Conservation (phyloP, 2,888 invertebrate species). For the Azorinus chamasolen region DNA sequence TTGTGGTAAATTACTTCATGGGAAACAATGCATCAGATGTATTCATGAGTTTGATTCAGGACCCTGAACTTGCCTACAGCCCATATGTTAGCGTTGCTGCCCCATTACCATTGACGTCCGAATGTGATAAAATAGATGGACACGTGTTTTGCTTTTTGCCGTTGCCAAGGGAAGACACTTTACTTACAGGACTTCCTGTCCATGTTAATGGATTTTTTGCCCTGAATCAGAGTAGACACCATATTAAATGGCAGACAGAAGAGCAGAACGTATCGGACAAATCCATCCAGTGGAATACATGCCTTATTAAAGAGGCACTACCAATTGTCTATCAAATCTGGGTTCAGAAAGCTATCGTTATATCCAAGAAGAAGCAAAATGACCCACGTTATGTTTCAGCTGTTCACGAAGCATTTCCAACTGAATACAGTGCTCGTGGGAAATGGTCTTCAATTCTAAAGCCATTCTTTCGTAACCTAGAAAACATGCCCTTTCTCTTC, state of each 20-base stretch:
- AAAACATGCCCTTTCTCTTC: not conserved
- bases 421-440: slow-evolving; percentile 26
- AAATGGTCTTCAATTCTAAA: slow-evolving; percentile 38
- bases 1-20: slow-evolving; percentile 45
- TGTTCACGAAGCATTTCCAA: slow-evolving; percentile 51
- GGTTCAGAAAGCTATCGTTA: slow-evolving; percentile 38
- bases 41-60: slow-evolving; percentile 24
- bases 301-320: slow-evolving; percentile 75
- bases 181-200: slow-evolving; percentile 82
- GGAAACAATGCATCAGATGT: slow-evolving; percentile 27
- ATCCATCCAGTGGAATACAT: slow-evolving; percentile 80
- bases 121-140: slow-evolving; percentile 58
- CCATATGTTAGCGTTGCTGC: slow-evolving; percentile 48
- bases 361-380: slow-evolving; percentile 21
- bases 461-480: not conserved
- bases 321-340: slow-evolving; percentile 68
- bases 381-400: slow-evolving; percentile 10
- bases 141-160: slow-evolving; percentile 84
- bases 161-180: slow-evolving; percentile 76
- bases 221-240: slow-evolving; percentile 81
- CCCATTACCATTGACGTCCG: slow-evolving; percentile 1
- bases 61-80: slow-evolving; percentile 30
- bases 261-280: slow-evolving; percentile 72
- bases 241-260: slow-evolving; percentile 82
- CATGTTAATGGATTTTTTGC: slow-evolving; percentile 84